These are phyloP conservation scores for Crypturellus undulatus DNA, from an alignment of 2,113 vertebrate species.

Conservation along the genomic window DNA sequence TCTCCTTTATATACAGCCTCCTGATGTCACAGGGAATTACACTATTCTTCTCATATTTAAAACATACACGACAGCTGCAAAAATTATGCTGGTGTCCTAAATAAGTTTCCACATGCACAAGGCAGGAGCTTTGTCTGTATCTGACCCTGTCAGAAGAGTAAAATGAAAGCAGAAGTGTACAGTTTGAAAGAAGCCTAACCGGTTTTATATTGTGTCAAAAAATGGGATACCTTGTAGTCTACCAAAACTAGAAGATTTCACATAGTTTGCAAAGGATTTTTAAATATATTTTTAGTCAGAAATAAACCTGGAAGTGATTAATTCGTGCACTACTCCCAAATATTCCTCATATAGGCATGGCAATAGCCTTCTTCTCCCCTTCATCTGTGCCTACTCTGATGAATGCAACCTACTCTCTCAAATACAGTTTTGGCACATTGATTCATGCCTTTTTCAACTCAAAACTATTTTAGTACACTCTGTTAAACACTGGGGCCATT, in stretches of 20 bases:
- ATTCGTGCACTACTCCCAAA: conserved; percentile 16
- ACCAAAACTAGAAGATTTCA: conserved; percentile 1
- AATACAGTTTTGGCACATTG: conserved; percentile 42
- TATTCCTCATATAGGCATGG: not conserved
- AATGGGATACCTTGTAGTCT: not conserved
- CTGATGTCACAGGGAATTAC: not conserved
- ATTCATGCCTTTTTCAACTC: conserved; percentile 53
- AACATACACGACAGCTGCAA: not conserved
- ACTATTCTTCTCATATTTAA: not conserved
- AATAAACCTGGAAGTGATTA: conserved; percentile 48
- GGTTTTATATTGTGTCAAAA: not conserved
- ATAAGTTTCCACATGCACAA: not conserved
- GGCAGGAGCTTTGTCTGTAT: not conserved
- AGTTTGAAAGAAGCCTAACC: not conserved
- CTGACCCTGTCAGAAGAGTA: not conserved
- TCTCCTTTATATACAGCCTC: not conserved
- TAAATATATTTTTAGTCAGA: not conserved
- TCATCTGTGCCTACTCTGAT: not conserved
- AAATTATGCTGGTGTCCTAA: not conserved
- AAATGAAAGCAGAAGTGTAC: conserved; percentile 8
- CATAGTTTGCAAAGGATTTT: not conserved
- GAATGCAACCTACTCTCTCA: conserved; percentile 52
- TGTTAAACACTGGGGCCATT: conserved; percentile 40
- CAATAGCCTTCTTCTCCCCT: not conserved
- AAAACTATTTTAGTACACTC: conserved; percentile 16